These are phyloP conservation scores for Tokudaia tokunoshimensis DNA, from an alignment of 2,797 vertebrate species.

Conservation along the genomic window DNA sequence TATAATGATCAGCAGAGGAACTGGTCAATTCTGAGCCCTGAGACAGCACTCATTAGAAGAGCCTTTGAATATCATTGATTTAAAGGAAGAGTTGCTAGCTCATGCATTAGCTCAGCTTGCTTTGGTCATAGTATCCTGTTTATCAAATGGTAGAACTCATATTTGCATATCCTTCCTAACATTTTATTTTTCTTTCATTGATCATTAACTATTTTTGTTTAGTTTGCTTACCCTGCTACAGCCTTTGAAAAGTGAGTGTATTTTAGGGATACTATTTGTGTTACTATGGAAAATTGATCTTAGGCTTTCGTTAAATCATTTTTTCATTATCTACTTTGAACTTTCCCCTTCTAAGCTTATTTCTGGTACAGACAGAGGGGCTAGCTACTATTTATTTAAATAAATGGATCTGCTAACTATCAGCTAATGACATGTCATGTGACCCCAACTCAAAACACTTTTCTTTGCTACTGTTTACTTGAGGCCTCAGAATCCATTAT, in stretches of 20 bases:
- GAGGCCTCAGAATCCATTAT: conserved; percentile 31
- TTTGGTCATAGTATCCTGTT: background rate
- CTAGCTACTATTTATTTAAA: conserved; percentile 16
- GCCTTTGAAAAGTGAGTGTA: conserved; percentile 3
- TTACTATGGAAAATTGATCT: conserved; percentile 53
- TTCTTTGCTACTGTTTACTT: conserved; percentile 52
- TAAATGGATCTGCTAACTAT: background rate
- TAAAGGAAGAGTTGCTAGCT: background rate
- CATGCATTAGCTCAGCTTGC: background rate
- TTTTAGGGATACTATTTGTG: conserved; percentile 9
- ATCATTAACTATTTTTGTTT: conserved; percentile 28
- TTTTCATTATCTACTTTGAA: conserved; percentile 1
- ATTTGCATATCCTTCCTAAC: conserved; percentile 43
- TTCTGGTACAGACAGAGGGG: background rate
- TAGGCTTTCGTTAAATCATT: conserved; percentile 25
- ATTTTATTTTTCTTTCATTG: conserved; percentile 28
- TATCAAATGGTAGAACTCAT: conserved; percentile 26
- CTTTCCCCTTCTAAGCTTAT: background rate
- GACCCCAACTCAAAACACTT: conserved; percentile 41
- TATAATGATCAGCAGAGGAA: background rate
- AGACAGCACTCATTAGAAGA: background rate
- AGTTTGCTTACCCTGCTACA: conserved; percentile 10
- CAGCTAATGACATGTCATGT: conserved; percentile 9
- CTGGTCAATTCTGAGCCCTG: background rate
- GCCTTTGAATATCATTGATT: background rate